Conservation (phyloP, 2,113 vertebrate genomes). For the Taxidea taxus region DNA sequence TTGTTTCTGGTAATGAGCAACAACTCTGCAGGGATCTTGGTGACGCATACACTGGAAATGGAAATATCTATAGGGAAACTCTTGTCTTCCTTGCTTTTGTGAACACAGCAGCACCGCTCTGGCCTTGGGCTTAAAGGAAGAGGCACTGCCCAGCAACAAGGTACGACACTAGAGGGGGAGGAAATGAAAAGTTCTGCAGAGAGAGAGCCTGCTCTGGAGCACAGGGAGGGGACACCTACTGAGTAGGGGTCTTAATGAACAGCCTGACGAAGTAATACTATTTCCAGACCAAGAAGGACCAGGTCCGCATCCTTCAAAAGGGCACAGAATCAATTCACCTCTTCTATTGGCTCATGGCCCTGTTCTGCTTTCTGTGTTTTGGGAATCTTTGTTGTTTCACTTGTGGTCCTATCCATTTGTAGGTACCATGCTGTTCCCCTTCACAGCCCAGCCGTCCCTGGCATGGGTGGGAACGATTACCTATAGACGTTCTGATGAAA, state of each 20-base stretch:
- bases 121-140: background rate
- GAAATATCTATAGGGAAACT: background rate
- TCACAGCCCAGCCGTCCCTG: background rate
- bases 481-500: background rate
- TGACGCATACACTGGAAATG: background rate
- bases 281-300: background rate
- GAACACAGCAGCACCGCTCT: background rate
- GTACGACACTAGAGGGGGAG: too few species aligned
- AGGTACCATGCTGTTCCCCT: background rate
- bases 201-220: background rate
- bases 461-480: background rate
- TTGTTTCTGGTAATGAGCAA: background rate
- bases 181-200: background rate
- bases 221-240: rapidly evolving
- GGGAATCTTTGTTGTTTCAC: background rate
- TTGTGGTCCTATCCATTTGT: background rate
- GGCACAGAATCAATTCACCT: background rate
- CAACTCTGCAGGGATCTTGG: background rate
- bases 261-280: background rate
- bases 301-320: background rate
- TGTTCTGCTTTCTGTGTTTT: background rate
- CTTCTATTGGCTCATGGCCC: background rate
- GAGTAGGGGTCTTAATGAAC: background rate
- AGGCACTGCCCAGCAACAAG: background rate
- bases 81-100: background rate